Evolutionary conservation across 2,797 vertebrate species (phyloP).

Genomic region (Enteromius thamalakanensis): DNA sequence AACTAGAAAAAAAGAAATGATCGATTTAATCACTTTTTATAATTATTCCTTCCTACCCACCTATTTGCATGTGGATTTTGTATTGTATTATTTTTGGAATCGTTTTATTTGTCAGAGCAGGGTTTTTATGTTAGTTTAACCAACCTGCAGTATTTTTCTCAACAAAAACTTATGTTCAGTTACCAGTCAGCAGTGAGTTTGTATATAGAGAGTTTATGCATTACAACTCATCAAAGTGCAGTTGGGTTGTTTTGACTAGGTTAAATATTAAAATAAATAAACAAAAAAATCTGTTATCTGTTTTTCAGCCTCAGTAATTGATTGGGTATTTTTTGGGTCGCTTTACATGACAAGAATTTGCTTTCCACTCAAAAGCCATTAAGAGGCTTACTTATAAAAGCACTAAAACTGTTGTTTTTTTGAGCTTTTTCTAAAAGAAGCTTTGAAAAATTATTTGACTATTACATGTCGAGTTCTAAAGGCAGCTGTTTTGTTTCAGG

Average conservation of each 20-base stretch:
- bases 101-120: background rate
- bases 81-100: background rate
- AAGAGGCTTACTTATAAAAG: background rate
- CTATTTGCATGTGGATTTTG: background rate
- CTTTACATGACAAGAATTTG: background rate
- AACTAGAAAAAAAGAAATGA: background rate
- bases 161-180: background rate
- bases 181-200: background rate
- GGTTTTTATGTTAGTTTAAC: background rate
- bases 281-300: no score
- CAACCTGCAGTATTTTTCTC: background rate
- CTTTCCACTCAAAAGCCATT: background rate
- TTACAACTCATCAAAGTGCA: no score
- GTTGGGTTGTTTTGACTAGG: no score
- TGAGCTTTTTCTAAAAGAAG: background rate
- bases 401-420: background rate
- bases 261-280: no score
- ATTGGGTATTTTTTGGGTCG: no score
- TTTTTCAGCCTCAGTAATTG: background rate
- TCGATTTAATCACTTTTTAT: background rate
- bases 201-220: no score
- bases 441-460: background rate
- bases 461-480: slow-evolving; percentile 21
- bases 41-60: background rate
- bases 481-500: slow-evolving; percentile 74